Evolutionary conservation across 2,113 vertebrate genomes (phyloP), one percentile per base, ranked within the genome.

Genomic region (Perccottus glenii): DNA sequence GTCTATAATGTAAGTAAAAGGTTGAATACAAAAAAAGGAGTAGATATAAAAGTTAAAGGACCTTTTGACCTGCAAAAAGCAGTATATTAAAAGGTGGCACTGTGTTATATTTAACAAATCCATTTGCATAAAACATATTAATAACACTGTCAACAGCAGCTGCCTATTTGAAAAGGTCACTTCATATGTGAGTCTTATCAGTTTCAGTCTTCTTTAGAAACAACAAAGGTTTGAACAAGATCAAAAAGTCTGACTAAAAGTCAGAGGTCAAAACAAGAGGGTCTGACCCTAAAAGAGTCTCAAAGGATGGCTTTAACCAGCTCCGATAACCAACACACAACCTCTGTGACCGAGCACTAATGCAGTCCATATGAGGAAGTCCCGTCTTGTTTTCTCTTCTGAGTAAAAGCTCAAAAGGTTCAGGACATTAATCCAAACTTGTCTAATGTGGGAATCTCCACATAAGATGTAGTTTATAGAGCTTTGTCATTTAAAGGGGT

Each of bases 101-200:
- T 6, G 33, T 55, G 52, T 33, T 55, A 33, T 55, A 32, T 55
- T 55, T 14, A 55, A 32, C 52, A 55, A 55, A 55, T 14, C 52
- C 52, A 32, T 55, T 55, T 14, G 9, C 36, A 55, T n/a, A n/a
- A 55, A 55, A 55, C 52, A 55, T 38, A 46, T 11, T 12, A 40
- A 40, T 40, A 40, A 40, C 38, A n/a, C 7, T 38, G 33, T 36
- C 7, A 38, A 38, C 52, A 35, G 14, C 12, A 55, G 33, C 52
- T 38, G 52, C 52, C 52, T 33, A 9, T 38, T 55, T 27, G 5
- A 36, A 50, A 38, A 12, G 32, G 33, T 36, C 35, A 55, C 27
- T n/a, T 53, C 32, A 6, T 53, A 14, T 11, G 12, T 53, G 19
- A 27, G 19, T 27, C 19, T 27, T 27, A 27, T 27, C 19, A 27